Percentiles rank a stretch among this genome's conserved stretches.
Evolutionary conservation across 2,113 vertebrate species (phyloP).

Genomic region (Coracopsis vasa): DNA sequence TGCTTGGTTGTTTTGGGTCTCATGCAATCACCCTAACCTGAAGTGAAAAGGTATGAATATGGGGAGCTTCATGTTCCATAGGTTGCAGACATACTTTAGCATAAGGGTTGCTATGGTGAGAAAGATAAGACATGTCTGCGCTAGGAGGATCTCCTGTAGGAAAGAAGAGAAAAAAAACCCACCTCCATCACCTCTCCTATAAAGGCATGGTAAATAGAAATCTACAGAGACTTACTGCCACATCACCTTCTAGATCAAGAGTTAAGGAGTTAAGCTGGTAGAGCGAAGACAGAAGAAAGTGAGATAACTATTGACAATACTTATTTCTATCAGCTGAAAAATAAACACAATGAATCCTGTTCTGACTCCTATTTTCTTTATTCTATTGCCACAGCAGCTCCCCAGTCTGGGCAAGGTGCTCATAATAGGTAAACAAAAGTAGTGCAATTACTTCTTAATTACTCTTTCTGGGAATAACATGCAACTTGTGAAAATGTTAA

Average conservation of each 20-base stretch:
- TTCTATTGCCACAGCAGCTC: neutral
- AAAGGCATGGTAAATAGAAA: neutral
- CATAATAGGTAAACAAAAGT: neutral
- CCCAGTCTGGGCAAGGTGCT: neutral
- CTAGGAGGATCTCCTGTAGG: neutral
- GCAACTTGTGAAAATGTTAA: constrained; percentile 25
- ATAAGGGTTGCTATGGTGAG: neutral
- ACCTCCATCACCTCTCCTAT: neutral
- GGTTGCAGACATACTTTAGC: neutral
- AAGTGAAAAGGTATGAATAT: neutral
- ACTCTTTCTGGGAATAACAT: constrained; percentile 19
- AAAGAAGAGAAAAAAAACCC: neutral
- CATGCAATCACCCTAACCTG: neutral
- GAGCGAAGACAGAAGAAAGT: neutral
- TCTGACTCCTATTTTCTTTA: neutral
- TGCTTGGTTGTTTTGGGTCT: neutral
- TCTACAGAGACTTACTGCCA: neutral
- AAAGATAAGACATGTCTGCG: neutral
- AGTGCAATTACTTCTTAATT: constrained; percentile 14
- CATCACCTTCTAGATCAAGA: neutral
- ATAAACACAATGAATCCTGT: neutral
- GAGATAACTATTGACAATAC: neutral
- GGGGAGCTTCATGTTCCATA: neutral
- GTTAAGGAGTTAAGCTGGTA: neutral
- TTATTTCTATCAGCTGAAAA: neutral